Evolutionary conservation across 2,797 vertebrate genomes (phyloP).

Genomic region (Dicrostonyx torquatus): DNA sequence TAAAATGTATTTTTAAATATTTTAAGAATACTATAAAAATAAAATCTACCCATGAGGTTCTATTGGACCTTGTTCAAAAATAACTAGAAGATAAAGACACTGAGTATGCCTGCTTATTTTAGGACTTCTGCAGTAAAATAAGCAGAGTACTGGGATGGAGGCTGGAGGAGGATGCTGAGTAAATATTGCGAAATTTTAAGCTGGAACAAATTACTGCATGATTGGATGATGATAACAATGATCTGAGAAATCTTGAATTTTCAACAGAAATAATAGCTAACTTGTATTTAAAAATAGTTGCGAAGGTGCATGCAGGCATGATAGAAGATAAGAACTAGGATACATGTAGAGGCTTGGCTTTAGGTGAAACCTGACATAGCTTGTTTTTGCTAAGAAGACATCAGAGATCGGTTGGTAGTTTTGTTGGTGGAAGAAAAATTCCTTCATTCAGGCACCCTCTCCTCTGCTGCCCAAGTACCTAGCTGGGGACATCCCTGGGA

Average conservation of each 20-base stretch:
- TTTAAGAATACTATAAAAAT: not conserved
- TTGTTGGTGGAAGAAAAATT: not conserved
- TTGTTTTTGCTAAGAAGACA: constrained; percentile 9
- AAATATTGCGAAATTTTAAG: constrained; percentile 5
- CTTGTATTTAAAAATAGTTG: constrained; percentile 7
- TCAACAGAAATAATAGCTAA: constrained; percentile 7
- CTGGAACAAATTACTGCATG: not conserved
- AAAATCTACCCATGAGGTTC: not conserved
- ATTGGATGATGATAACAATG: not conserved
- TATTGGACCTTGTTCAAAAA: not conserved
- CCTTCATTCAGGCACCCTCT: not conserved
- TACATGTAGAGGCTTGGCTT: not conserved
- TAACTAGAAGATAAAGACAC: not conserved
- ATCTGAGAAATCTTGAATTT: constrained; percentile 25
- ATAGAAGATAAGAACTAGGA: not conserved
- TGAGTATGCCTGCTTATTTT: not conserved
- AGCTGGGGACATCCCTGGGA: too few relatives aligned
- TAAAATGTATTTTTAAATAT: not conserved
- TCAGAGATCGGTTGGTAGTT: not conserved
- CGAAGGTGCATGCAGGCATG: not conserved
- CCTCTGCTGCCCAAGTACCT: too few relatives aligned
- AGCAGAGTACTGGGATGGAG: not conserved
- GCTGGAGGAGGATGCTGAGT: not conserved
- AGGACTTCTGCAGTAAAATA: constrained; percentile 23
- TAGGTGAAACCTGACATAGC: not conserved